Evolutionary conservation across 2,888 invertebrate genomes (phyloP).

Genomic region (Melikaiella ostensackeni): DNA sequence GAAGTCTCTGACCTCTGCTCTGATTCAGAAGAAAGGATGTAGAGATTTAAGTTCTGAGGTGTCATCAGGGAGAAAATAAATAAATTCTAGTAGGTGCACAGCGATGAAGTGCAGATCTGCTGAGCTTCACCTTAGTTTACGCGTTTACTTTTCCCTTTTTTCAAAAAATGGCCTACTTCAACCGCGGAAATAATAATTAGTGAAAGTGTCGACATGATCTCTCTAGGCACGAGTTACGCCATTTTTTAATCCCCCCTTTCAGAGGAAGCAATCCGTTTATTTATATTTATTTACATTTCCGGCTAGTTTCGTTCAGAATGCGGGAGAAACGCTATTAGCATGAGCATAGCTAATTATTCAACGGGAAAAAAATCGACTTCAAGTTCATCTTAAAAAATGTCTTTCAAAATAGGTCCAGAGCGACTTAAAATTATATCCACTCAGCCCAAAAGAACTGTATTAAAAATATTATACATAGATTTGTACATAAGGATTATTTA

Average conservation of each 20-base stretch:
- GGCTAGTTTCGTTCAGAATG: constrained; percentile 11
- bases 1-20: neutral
- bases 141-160: constrained; percentile 46
- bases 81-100: constrained; percentile 68
- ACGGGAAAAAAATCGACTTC: too few relatives aligned
- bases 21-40: neutral
- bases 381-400: neutral
- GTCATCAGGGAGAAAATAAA: constrained; percentile 43
- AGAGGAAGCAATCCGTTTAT: constrained; percentile 22
- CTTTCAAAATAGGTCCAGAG: too few relatives aligned
- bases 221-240: constrained; percentile 1
- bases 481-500: too few relatives aligned
- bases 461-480: too few relatives aligned
- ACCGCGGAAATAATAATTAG: constrained; percentile 65
- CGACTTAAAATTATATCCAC: too few relatives aligned
- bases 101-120: constrained; percentile 67
- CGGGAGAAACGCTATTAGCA: constrained; percentile 1
- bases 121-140: constrained; percentile 35
- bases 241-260: constrained; percentile 13
- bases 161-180: constrained; percentile 64
- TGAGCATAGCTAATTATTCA: constrained; percentile 14
- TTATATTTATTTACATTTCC: constrained; percentile 26
- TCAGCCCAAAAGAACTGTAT: too few relatives aligned
- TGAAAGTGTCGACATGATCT: constrained; percentile 25
- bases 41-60: neutral